Conservation (phyloP, 1,140 invertebrate genomes). For the Paraescarpia echinospica region DNA sequence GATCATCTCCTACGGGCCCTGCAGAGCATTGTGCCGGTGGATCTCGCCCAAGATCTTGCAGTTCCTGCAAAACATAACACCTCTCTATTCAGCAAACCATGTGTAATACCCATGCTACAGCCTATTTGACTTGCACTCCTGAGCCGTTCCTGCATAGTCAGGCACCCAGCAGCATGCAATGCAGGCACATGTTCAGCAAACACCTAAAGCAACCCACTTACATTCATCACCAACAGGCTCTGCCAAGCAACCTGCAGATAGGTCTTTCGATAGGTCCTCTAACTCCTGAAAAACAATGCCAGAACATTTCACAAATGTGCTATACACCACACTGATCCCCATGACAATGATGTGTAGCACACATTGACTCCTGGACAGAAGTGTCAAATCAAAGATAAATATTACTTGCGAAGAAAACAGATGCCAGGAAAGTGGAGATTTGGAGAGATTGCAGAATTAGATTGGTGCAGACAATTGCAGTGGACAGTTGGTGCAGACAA, state of each 20-base stretch:
- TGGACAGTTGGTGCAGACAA: too few relatives aligned
- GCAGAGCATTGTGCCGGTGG: slow-evolving; percentile 59
- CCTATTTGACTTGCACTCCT: not conserved
- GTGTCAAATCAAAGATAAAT: too few relatives aligned
- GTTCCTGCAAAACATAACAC: slow-evolving; percentile 42
- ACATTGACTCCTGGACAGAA: too few relatives aligned
- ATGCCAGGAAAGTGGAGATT: not conserved
- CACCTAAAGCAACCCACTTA: not conserved
- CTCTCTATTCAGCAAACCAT: not conserved
- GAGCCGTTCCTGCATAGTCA: not conserved
- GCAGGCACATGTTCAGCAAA: not conserved
- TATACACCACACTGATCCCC: not conserved
- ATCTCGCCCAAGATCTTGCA: slow-evolving; percentile 55
- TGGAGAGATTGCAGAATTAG: too few relatives aligned
- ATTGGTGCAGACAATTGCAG: too few relatives aligned
- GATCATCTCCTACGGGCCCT: slow-evolving; percentile 58
- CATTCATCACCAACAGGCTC: not conserved
- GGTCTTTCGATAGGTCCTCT: not conserved
- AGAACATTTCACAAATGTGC: too few relatives aligned
- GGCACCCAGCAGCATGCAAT: not conserved
- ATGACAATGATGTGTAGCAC: not conserved
- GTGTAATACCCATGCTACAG: not conserved
- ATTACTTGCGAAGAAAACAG: not conserved
- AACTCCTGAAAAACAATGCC: not conserved
- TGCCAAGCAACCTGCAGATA: not conserved